Evolutionary conservation across 2,797 vertebrate species (phyloP).

Genomic region (Sternarchorhynchus goeldii): DNA sequence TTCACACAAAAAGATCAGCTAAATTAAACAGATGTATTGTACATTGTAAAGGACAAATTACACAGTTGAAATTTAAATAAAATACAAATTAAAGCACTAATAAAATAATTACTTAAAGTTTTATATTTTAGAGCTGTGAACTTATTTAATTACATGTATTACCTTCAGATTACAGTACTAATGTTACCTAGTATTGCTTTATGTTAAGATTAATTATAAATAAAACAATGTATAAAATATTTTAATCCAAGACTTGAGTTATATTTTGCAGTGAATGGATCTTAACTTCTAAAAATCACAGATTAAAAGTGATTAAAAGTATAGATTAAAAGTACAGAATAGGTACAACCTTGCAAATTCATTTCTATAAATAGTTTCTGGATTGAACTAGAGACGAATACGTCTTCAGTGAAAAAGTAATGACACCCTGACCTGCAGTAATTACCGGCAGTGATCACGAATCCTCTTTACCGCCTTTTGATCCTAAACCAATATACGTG

Average conservation of each 20-base stretch:
- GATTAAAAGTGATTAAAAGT: too few relatives aligned
- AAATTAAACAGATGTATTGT: slow-evolving; percentile 40
- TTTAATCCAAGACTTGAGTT: too few relatives aligned
- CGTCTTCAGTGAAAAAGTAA: neutral
- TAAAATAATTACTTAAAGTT: slow-evolving; percentile 15
- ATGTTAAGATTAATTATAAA: too few relatives aligned
- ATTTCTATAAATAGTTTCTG: slow-evolving; percentile 3
- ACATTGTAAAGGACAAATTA: neutral
- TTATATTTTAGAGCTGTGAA: neutral
- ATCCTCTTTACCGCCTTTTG: slow-evolving; percentile 6
- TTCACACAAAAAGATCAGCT: slow-evolving; percentile 34
- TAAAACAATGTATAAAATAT: too few relatives aligned
- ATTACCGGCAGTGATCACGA: slow-evolving; percentile 15
- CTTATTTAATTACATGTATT: neutral
- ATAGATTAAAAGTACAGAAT: too few relatives aligned
- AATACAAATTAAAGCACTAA: neutral
- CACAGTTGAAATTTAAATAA: slow-evolving; percentile 2
- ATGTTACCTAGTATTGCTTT: neutral
- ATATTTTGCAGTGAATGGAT: too few relatives aligned
- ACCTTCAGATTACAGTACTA: neutral
- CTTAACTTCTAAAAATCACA: too few relatives aligned
- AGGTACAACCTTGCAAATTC: too few relatives aligned
- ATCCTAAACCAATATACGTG: slow-evolving; percentile 33
- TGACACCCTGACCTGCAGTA: slow-evolving; percentile 6
- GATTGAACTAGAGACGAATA: neutral